Evolutionary conservation across 2,113 vertebrate species (phyloP).

Genomic region (Symphodus melops): DNA sequence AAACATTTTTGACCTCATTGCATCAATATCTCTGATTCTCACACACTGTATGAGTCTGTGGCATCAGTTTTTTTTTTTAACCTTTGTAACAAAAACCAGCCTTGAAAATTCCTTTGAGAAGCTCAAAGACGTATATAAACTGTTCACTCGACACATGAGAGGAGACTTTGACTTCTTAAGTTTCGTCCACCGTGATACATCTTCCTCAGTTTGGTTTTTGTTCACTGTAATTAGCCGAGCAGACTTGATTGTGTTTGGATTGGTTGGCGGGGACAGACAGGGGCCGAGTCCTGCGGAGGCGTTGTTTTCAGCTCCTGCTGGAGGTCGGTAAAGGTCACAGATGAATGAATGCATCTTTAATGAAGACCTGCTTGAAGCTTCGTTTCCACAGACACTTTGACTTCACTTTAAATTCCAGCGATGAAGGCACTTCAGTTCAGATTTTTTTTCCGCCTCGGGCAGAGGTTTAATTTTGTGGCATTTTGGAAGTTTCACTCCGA

Average conservation of each 20-base stretch:
- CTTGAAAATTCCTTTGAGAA: no score
- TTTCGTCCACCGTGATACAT: no score
- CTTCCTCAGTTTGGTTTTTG: not conserved
- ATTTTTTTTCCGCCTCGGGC: constrained; percentile 2
- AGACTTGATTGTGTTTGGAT: not conserved
- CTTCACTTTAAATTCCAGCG: not conserved
- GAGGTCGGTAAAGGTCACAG: constrained; percentile 3
- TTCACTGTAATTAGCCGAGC: not conserved
- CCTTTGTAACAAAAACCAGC: no score
- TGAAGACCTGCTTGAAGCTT: not conserved
- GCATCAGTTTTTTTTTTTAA: no score
- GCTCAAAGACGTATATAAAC: no score
- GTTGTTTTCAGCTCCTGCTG: not conserved
- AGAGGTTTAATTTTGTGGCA: constrained; percentile 9
- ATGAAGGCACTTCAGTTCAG: not conserved
- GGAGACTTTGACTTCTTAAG: not conserved
- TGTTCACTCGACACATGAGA: no score
- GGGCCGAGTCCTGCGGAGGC: constrained; percentile 21
- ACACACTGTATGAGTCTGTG: no score
- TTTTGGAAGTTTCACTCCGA: not conserved
- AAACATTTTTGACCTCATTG: no score
- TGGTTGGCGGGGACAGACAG: no score
- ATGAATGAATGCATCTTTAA: constrained; percentile 1
- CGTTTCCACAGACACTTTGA: not conserved
- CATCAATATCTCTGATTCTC: no score